Base-by-base conservation (phyloP, 2,797 vertebrate genomes). In the Macrochelys suwanniensis region DNA sequence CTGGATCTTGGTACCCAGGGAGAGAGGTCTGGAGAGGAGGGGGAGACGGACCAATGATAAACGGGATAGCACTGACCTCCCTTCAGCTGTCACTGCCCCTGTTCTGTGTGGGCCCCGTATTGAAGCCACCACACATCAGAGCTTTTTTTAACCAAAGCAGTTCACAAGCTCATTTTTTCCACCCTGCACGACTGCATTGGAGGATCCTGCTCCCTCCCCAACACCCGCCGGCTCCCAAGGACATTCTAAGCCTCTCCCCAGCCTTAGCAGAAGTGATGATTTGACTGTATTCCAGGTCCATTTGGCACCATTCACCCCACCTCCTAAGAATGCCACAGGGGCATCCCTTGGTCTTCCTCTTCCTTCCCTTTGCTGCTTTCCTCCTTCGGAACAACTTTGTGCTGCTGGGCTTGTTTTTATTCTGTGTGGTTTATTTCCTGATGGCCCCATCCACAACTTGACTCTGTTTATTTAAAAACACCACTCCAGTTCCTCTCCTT, bases 401-500 rank as follows among this genome's bases (percentile, higher is more conserved):
- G 61, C 86, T 89, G 86, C 76, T 68, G 82, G 19, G 37, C 61
- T 71, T 37, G 56, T 88, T 91, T 85, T 79, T 54, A 78, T 54
- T 17, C 10, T 2, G 3, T 74, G 11, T 2, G 13, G 83, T 94
- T 91, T 57, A 1, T 88, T 89, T 94, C 93, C 88, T 82, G 88
- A 59, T 94, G 59, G 82, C 80, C 79, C 57, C 47, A 57, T 89
- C 57, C 93, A 15, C 16, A 15, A 80, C 56, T 90, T 85, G 82
- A 37, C 2, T 1, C 23, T 71, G 59, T 56, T 89, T 94, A 78
- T 87, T 93, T 85, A 74, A 51, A 74, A 53, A 57, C 84, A 1
- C 57, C 45, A 57, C 89, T 54, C 91, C 92, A 96, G 84, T 84
- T 85, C 59, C 82, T 92, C 82, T 23, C 81, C 1, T 4, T 94